These are phyloP conservation scores for Lepidurus packardi DNA, from an alignment of 1,140 invertebrate genomes.

Conservation along the genomic window DNA sequence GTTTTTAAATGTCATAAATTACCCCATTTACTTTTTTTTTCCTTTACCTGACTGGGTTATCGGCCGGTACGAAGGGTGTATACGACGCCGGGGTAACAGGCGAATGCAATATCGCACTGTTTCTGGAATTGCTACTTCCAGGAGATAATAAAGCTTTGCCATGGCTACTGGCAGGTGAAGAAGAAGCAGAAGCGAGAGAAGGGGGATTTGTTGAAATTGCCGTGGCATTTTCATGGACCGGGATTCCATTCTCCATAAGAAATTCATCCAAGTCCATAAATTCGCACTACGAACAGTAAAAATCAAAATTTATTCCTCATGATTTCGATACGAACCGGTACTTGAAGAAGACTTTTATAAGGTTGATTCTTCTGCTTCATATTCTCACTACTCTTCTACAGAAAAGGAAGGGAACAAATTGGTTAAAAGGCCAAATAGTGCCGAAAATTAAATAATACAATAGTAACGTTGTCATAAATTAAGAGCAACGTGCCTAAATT, in stretches of 20 bases:
- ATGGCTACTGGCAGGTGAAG: not conserved
- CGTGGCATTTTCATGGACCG: constrained; percentile 62
- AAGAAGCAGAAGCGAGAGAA: not conserved
- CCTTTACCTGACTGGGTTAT: not conserved
- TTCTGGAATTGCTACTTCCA: not conserved
- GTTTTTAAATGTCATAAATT: not conserved
- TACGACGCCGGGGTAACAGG: not conserved
- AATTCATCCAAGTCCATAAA: constrained; percentile 96
- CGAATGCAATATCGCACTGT: not conserved
- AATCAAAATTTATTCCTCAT: constrained; percentile 27
- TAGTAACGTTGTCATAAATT: too few species aligned
- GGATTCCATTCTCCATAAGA: constrained; percentile 85
- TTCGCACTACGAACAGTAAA: constrained; percentile 50
- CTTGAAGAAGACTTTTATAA: not conserved
- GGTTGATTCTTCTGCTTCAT: not conserved
- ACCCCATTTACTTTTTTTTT: not conserved
- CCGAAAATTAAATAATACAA: not conserved
- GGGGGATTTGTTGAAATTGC: not conserved
- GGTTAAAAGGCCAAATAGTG: not conserved
- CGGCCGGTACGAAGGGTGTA: not conserved
- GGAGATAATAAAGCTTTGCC: not conserved
- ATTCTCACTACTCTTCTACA: constrained; percentile 27
- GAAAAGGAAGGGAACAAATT: not conserved
- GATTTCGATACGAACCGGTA: constrained; percentile 24
- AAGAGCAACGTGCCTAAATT: too few species aligned